Base-by-base conservation (phyloP, 2,113 vertebrate genomes). In the Cervus canadensis region DNA sequence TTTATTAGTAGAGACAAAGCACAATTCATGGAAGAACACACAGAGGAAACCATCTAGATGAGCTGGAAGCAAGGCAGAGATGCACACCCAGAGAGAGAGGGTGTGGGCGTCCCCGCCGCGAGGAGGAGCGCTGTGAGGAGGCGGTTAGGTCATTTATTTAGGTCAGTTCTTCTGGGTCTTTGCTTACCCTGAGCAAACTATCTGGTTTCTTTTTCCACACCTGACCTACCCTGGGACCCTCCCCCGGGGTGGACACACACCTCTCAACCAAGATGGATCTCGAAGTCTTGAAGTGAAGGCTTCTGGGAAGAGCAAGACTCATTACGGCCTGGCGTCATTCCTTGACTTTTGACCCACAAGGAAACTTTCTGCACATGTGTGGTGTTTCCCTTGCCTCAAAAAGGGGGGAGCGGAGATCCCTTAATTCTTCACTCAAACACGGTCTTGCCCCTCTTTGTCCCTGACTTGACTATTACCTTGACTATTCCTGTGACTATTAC, bases 401-500 rank as follows among this genome's bases (percentile, higher is more conserved):
- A 67, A 67, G 11, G 0, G 36, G 21, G 71, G 71, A 40, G 36
- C 21, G 6, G 71, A 43, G 36, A 25, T 13, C 71, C 36, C 36
- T 25, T 43, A 25, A 74, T 12, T 43, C 71, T 25, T 43, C 13
- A 25, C 71, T 13, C 71, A 6, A 2, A 43, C 71, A 43, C 21
- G 36, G 71, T 3, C 71, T 25, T 25, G 21, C 36, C 71, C 17
- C 2, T 43, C 36, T 36, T 43, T 13, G 21, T 25, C 71, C 71
- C 36, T 43, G 36, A 40, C 21, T 25, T 6, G 71, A 40, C n/a
- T 12, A 2, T 2, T 5, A 4, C 62, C 33, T 19, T n/a, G 62
- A n/a, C 62, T 19, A 0, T 19, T 9, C 8, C 17, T 17, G 8
- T 0, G 64, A 36, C 19, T 36, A 11, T 71, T 0, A 12, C 64